Evolutionary conservation across 2,888 invertebrate species (phyloP), one percentile per base, ranked within the genome.

Genomic region (Schizaphis graminum): DNA sequence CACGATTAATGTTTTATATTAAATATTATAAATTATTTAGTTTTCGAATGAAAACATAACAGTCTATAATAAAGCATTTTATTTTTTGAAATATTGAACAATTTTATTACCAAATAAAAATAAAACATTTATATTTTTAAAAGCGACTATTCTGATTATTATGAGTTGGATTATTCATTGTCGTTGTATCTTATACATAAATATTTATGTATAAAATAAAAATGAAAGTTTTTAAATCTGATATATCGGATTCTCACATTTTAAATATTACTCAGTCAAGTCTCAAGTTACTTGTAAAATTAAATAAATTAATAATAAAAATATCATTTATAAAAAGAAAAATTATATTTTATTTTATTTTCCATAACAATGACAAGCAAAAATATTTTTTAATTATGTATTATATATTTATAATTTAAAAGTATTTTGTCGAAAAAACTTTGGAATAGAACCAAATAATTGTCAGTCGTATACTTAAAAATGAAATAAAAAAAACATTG

Each of bases 391-490:
- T 35, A 77, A 77, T 77, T 21, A 77, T 21, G 7, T 21, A 77
- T 77, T 77, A 35, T 77, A 35, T 67, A 67, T 77, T 35, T 67
- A 16, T 35, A 67, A 35, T 67, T 67, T 67, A 16, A 67, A 35
- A 67, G 16, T 67, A 35, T 67, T 67, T 35, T 67, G 67, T 67
- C 21, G 10, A 67, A 67, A 67, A 56, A 53, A 35, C 88, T 86
- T 86, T 86, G 86, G 86, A 28, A 86, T 44, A 13, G 26, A 86
- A 44, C 86, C 86, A 86, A 86, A 86, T 85, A 47, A 86, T 35
- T 67, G 35, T 35, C 67, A 67, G 67, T 67, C 16, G 67, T 67
- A 35, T 67, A 67, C 67, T 67, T 67, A 67, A 35, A n/a, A 67
- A 67, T 21, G 7, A 16, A 67, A 67, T 35, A 67, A 67, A n/a